A percentile compares a stretch with the other conserved stretches of the same genome.
phyloP scores from a whole-genome alignment of 2,113 vertebrate genomes.

The Perca flavescens region DNA sequence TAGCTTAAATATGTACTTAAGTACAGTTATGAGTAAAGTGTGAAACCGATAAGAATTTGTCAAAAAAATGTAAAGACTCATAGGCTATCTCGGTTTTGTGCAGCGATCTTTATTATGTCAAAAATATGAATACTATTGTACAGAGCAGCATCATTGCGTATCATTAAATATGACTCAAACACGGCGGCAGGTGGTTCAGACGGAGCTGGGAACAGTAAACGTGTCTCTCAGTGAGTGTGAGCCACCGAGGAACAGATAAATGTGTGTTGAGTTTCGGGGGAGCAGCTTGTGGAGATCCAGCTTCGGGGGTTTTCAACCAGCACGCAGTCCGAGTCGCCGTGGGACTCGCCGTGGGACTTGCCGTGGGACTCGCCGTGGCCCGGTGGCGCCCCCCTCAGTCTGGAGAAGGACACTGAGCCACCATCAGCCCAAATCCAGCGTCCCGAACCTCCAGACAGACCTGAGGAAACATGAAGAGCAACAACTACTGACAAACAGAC shows the following conservation, averaged over 20 bases:
- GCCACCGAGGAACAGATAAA: slow-evolving; percentile 76
- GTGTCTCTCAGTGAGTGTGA: slow-evolving; percentile 43
- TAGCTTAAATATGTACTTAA: not conserved
- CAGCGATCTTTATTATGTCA: slow-evolving; percentile 45
- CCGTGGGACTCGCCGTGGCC: not conserved
- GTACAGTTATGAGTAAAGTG: not conserved
- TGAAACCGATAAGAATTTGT: not conserved
- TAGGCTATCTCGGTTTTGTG: too few relatives aligned
- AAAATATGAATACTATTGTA: slow-evolving; percentile 42
- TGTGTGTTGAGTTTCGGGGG: slow-evolving; percentile 61
- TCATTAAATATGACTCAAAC: slow-evolving; percentile 39
- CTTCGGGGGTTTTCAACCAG: slow-evolving; percentile 71
- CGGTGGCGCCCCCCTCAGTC: slow-evolving; percentile 28
- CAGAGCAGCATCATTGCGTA: slow-evolving; percentile 36
- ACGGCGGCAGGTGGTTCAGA: not conserved
- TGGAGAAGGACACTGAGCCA: slow-evolving; percentile 60
- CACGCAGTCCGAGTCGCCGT: slow-evolving; percentile 69
- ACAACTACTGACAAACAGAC: too few relatives aligned
- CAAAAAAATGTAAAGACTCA: too few relatives aligned
- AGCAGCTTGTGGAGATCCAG: slow-evolving; percentile 71
- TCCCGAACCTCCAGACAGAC: slow-evolving; percentile 61
- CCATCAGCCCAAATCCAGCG: slow-evolving; percentile 36
- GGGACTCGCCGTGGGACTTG: too few relatives aligned
- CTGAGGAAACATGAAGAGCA: slow-evolving; percentile 59
- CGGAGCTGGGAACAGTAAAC: not conserved